These are phyloP conservation scores for Ciconia nigra DNA, from an alignment of 2,797 vertebrate species.

Conservation along the genomic window DNA sequence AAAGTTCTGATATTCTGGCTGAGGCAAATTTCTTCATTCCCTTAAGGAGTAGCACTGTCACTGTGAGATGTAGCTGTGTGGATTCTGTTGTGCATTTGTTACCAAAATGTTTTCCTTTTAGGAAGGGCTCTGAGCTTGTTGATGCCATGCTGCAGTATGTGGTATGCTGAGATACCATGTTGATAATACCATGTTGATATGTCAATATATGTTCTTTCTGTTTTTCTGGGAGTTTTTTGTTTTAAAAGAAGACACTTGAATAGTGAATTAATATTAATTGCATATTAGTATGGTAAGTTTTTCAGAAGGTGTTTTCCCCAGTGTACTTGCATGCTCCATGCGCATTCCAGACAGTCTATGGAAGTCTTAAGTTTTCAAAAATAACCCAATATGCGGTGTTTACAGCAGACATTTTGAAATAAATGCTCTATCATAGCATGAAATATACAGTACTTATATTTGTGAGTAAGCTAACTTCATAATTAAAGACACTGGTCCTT, in stretches of 20 bases:
- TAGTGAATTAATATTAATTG: neutral
- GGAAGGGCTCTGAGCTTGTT: neutral
- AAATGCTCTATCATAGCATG: neutral
- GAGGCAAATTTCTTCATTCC: neutral
- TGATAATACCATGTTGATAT: neutral
- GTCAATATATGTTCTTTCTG: neutral
- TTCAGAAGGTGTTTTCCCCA: neutral
- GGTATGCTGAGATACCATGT: neutral
- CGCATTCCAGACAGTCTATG: neutral
- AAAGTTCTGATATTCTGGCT: neutral
- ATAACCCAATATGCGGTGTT: neutral
- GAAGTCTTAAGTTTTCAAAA: neutral
- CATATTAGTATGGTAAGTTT: neutral
- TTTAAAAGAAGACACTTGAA: neutral
- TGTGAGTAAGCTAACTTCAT: neutral
- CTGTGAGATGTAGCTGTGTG: neutral
- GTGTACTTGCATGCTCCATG: accelerated
- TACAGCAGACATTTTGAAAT: neutral
- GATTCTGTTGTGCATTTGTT: neutral
- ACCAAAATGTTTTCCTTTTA: neutral
- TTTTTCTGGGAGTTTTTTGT: neutral
- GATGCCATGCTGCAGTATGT: neutral
- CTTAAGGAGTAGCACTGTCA: neutral
- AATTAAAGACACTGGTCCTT: neutral
- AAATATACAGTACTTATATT: neutral